Percentiles rank a stretch among this genome's conserved stretches.
Evolutionary conservation across 2,888 invertebrate species (phyloP).

Genomic region (Andrena bicolor): DNA sequence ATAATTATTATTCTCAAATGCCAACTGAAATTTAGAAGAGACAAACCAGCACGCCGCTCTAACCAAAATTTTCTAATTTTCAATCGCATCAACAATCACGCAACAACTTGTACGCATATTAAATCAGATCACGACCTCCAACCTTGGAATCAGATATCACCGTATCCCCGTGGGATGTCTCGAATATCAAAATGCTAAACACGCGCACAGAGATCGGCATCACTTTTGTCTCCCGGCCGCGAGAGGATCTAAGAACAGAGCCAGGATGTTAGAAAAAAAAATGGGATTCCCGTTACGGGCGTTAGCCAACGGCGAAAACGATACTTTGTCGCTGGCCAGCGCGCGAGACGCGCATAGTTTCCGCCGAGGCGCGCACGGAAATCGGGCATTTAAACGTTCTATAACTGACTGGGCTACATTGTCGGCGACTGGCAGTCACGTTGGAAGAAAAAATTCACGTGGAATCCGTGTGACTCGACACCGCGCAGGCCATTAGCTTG

Average conservation of each 20-base stretch:
- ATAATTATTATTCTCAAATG: too few relatives aligned
- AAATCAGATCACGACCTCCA: not conserved
- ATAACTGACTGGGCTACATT: slow-evolving; percentile 38
- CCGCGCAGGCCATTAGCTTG: too few relatives aligned
- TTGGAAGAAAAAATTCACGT: slow-evolving; percentile 23
- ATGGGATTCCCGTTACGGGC: slow-evolving; percentile 21
- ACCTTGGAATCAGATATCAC: not conserved
- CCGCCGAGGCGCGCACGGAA: not conserved
- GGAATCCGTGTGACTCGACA: too few relatives aligned
- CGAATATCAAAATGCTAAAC: not conserved
- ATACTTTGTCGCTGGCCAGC: slow-evolving; percentile 30
- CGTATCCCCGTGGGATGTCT: not conserved
- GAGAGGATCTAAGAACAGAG: not conserved
- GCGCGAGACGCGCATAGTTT: slow-evolving; percentile 17
- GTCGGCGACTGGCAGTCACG: slow-evolving; percentile 11
- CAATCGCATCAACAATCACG: too few relatives aligned
- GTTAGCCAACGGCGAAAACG: slow-evolving; percentile 16
- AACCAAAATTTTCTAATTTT: too few relatives aligned
- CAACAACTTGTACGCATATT: too few relatives aligned
- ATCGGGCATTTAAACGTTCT: slow-evolving; percentile 42
- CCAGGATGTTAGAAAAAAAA: not conserved
- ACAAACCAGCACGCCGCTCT: too few relatives aligned
- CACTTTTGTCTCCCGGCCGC: not conserved
- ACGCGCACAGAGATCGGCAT: not conserved
- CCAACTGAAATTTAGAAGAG: too few relatives aligned